Evolutionary conservation across 1,140 invertebrate genomes (phyloP).

Genomic region (Amphibalanus amphitrite): DNA sequence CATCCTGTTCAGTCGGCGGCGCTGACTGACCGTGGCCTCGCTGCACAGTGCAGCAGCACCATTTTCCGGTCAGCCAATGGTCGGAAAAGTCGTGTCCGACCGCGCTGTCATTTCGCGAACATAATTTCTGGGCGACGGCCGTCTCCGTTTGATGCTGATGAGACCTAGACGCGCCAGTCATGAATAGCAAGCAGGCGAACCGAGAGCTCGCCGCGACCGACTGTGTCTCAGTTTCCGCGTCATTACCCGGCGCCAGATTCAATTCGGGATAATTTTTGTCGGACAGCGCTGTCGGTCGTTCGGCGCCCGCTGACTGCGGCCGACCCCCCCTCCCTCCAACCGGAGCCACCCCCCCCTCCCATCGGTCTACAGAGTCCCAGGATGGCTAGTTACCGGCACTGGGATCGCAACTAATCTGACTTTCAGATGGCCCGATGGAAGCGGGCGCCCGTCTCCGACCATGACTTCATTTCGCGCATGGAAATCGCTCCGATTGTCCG

Average conservation of each 20-base stretch:
- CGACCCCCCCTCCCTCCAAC: no score
- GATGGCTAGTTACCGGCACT: not conserved
- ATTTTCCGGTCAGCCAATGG: not conserved
- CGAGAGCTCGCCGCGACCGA: not conserved
- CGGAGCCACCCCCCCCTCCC: not conserved
- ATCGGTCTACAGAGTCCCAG: no score
- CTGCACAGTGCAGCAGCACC: no score
- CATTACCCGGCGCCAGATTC: conserved; percentile 2
- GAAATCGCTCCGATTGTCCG: not conserved
- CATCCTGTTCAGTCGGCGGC: no score
- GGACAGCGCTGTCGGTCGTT: no score
- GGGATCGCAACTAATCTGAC: not conserved
- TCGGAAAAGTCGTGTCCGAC: not conserved
- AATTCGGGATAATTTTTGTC: not conserved
- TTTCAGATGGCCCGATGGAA: not conserved
- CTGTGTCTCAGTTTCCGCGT: not conserved
- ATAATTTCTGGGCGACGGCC: not conserved
- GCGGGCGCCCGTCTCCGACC: no score
- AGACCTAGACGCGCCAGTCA: not conserved
- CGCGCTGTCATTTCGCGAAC: not conserved
- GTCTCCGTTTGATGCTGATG: not conserved
- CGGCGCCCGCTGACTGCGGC: no score
- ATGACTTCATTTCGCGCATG: not conserved
- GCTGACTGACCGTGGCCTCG: no score
- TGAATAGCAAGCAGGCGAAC: not conserved